phyloP scores from a whole-genome alignment of 2,888 invertebrate species.

The Eupithecia centaureata region DNA sequence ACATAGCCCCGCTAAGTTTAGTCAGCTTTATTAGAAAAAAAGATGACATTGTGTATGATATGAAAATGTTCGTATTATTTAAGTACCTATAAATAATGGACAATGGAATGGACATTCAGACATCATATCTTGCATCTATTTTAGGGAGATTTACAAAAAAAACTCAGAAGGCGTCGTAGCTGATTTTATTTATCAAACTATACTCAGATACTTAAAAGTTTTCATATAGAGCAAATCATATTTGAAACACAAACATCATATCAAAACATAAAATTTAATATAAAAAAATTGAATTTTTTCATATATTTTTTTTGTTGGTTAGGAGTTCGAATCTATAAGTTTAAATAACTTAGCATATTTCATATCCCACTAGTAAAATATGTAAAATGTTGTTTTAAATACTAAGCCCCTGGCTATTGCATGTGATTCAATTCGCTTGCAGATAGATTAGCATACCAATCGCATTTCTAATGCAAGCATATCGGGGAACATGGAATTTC shows the following conservation, averaged over 20 bases:
- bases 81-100: too few species aligned
- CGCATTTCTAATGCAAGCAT: neutral
- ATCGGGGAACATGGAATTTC: conserved; percentile 1
- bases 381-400: conserved; percentile 1
- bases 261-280: neutral
- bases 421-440: neutral
- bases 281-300: neutral
- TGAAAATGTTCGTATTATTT: too few species aligned
- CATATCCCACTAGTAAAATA: neutral
- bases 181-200: too few species aligned
- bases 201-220: neutral
- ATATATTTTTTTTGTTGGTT: neutral
- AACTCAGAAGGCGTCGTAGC: too few species aligned
- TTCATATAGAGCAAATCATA: neutral
- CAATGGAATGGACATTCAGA: too few species aligned
- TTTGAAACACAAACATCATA: neutral
- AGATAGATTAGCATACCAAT: neutral
- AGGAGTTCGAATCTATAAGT: neutral
- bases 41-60: too few species aligned
- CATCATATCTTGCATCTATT: too few species aligned
- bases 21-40: neutral
- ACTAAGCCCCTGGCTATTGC: neutral
- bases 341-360: neutral
- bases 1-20: neutral
- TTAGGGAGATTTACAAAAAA: too few species aligned